Evolutionary conservation across 2,797 vertebrate genomes (phyloP).

Genomic region (Paramormyrops hopkinsi): DNA sequence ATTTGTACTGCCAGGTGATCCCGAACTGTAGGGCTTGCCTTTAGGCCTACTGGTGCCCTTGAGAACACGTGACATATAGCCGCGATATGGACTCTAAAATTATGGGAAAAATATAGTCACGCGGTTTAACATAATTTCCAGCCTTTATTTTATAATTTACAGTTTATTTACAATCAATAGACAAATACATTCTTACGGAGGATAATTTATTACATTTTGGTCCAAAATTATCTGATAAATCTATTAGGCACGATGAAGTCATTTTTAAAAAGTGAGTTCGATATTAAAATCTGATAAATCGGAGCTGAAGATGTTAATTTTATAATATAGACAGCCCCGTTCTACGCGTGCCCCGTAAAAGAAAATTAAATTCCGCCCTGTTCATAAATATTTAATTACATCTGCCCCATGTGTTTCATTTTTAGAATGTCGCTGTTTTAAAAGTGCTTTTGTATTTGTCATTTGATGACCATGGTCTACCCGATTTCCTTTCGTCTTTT

Average conservation of each 20-base stretch:
- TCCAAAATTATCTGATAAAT: not conserved
- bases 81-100: not conserved
- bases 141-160: not conserved
- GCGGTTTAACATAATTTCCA: not conserved
- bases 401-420: not conserved
- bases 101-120: not conserved
- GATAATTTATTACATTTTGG: not conserved
- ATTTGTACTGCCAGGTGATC: not conserved
- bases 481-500: not conserved
- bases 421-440: not conserved
- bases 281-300: not conserved
- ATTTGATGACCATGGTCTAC: not conserved
- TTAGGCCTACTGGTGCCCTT: not conserved
- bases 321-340: not conserved
- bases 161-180: not conserved
- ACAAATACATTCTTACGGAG: not conserved
- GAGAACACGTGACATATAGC: slow-evolving; percentile 1
- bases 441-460: not conserved
- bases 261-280: not conserved
- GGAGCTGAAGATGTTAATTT: not conserved
- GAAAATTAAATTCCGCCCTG: slow-evolving; percentile 5
- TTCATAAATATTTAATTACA: slow-evolving; percentile 17
- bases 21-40: not conserved
- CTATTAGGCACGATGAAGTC: not conserved
- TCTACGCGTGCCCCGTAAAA: slow-evolving; percentile 1